phyloP scores from a whole-genome alignment of 2,113 vertebrate species.

The Eclectus roratus region DNA sequence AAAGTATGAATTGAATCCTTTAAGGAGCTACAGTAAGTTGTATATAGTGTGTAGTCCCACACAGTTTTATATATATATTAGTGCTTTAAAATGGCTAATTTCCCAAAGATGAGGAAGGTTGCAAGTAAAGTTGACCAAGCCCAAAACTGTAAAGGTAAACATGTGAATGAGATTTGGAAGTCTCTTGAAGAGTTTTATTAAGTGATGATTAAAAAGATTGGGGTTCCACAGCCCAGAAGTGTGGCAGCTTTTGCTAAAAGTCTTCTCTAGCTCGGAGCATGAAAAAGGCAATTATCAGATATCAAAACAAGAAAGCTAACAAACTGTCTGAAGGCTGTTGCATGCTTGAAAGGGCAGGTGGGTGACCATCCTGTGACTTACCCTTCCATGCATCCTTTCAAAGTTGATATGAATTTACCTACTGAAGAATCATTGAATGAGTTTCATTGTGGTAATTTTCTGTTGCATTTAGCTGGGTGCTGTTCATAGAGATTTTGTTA shows the following conservation, averaged over 20 bases:
- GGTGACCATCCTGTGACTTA: neutral
- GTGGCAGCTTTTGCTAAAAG: neutral
- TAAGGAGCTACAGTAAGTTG: neutral
- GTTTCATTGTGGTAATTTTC: neutral
- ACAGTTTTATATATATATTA: neutral
- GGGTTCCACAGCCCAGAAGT: neutral
- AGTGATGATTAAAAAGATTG: neutral
- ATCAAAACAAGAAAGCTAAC: neutral
- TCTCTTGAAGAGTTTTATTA: neutral
- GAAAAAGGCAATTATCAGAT: neutral
- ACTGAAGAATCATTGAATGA: neutral
- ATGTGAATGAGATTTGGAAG: neutral
- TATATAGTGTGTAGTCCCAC: neutral
- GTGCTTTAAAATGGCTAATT: neutral
- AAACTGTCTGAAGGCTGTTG: neutral
- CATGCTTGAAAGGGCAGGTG: neutral
- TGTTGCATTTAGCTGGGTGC: neutral
- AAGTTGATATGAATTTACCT: neutral
- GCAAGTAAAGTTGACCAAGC: neutral
- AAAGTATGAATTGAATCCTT: neutral
- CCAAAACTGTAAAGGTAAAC: neutral
- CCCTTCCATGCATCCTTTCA: neutral
- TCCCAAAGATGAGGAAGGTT: neutral
- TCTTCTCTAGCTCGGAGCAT: neutral
- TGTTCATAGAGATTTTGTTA: neutral